A percentile compares a stretch with the other conserved stretches of the same genome.
These are phyloP conservation scores for Drosophila tsacasi DNA, from an alignment of 1,140 invertebrate species.

Conservation along the genomic window DNA sequence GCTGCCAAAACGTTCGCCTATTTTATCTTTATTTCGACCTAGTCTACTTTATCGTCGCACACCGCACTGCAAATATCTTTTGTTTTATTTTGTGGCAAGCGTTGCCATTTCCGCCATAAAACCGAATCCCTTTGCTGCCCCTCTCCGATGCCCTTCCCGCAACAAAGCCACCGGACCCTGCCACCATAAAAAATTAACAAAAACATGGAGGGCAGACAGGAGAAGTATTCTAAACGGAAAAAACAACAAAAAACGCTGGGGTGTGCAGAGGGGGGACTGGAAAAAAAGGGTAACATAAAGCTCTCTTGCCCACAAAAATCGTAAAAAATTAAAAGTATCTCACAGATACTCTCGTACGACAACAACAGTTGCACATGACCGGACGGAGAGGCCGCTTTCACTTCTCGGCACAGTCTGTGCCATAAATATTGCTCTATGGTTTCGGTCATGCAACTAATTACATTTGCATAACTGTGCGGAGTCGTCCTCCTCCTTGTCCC, in stretches of 20 bases:
- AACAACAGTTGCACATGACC: constrained; percentile 62
- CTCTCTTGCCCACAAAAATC: constrained; percentile 69
- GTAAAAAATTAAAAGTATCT: constrained; percentile 81
- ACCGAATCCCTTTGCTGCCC: constrained; percentile 45
- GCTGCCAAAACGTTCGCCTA: constrained; percentile 61
- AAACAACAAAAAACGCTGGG: background rate
- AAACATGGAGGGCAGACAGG: constrained; percentile 56
- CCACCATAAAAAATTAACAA: constrained; percentile 81
- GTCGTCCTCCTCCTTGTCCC: constrained; percentile 5
- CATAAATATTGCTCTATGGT: constrained; percentile 83
- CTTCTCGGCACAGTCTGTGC: constrained; percentile 69
- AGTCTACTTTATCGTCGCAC: constrained; percentile 76
- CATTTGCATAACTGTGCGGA: constrained; percentile 74
- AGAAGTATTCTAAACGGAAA: constrained; percentile 70
- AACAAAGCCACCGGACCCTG: constrained; percentile 44
- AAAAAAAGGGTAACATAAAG: constrained; percentile 60
- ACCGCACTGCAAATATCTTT: constrained; percentile 63
- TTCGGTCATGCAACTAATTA: constrained; percentile 81
- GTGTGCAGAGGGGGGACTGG: background rate
- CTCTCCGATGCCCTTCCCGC: background rate
- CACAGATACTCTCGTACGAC: constrained; percentile 59
- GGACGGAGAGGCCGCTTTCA: constrained; percentile 50
- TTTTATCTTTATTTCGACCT: constrained; percentile 81
- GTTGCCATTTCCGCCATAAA: constrained; percentile 80
- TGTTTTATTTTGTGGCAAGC: constrained; percentile 81